Evolutionary conservation across 2,888 invertebrate species (phyloP).

Genomic region (Horisme vitalbata): DNA sequence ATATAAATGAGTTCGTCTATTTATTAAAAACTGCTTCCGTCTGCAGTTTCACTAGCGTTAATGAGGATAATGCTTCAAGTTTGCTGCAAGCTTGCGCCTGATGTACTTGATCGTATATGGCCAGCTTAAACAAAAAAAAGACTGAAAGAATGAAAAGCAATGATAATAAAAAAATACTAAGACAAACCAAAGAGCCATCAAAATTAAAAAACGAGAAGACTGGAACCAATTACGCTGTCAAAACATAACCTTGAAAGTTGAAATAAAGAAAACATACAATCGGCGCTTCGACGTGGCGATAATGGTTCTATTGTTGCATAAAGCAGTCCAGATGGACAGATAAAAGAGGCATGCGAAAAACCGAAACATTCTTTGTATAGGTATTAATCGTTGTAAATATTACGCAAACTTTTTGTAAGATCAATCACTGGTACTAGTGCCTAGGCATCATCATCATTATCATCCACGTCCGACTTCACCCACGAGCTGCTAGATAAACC

Average conservation of each 20-base stretch:
- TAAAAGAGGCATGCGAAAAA: slow-evolving; percentile 67
- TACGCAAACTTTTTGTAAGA: slow-evolving; percentile 1
- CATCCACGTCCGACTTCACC: neutral
- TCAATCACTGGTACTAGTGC: slow-evolving; percentile 11
- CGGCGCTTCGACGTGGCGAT: slow-evolving; percentile 54
- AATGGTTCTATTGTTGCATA: slow-evolving; percentile 71
- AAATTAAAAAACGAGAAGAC: slow-evolving; percentile 57
- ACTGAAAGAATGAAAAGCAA: slow-evolving; percentile 3
- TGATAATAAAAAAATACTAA: slow-evolving; percentile 45
- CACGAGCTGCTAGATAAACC: neutral
- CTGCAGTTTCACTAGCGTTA: too few relatives aligned
- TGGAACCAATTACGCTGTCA: slow-evolving; percentile 69
- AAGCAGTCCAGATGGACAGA: slow-evolving; percentile 60
- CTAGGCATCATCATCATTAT: too few relatives aligned
- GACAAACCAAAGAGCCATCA: slow-evolving; percentile 40
- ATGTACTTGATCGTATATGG: too few relatives aligned
- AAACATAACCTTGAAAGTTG: slow-evolving; percentile 72
- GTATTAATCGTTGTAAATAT: slow-evolving; percentile 29
- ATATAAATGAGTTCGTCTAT: too few relatives aligned
- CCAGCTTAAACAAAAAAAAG: too few relatives aligned
- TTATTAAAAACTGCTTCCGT: too few relatives aligned
- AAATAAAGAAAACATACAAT: slow-evolving; percentile 65
- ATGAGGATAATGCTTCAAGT: too few relatives aligned
- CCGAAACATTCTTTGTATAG: slow-evolving; percentile 67
- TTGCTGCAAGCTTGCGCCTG: too few relatives aligned